A percentile compares a stretch with the other conserved stretches of the same genome.
phyloP scores from a whole-genome alignment of 2,113 vertebrate species.

The Neofelis nebulosa region DNA sequence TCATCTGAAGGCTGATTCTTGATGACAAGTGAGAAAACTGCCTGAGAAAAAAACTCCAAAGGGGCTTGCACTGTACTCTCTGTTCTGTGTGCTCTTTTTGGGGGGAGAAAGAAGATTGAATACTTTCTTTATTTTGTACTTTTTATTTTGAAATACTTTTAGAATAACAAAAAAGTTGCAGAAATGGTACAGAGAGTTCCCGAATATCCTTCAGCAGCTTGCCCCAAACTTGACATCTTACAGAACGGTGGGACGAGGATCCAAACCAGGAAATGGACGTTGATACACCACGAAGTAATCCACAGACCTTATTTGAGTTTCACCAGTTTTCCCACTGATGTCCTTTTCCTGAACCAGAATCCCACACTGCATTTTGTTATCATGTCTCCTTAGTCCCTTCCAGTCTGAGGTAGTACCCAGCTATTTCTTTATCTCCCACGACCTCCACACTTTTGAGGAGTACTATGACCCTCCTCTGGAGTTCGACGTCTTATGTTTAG shows the following conservation, averaged over 20 bases:
- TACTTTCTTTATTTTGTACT: background rate
- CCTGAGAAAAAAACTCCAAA: background rate
- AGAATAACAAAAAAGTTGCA: conserved; percentile 49
- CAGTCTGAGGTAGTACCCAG: background rate
- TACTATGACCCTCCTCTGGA: background rate
- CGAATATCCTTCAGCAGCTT: background rate
- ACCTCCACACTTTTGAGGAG: background rate
- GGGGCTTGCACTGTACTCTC: background rate
- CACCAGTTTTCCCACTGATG: background rate
- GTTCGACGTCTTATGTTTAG: background rate
- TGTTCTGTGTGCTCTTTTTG: background rate
- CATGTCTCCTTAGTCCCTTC: background rate
- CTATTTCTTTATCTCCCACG: background rate
- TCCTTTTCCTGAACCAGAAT: background rate
- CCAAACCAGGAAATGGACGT: background rate
- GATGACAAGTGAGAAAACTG: background rate
- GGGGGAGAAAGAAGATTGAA: background rate
- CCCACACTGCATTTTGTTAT: background rate
- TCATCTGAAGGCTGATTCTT: background rate
- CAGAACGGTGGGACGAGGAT: background rate
- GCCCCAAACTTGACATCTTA: background rate
- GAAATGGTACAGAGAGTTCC: conserved; percentile 4
- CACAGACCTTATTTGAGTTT: background rate
- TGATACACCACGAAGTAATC: background rate
- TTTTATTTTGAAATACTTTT: conserved; percentile 23